These are phyloP conservation scores for Eilema sororculum DNA, from an alignment of 2,888 invertebrate species.

Conservation along the genomic window DNA sequence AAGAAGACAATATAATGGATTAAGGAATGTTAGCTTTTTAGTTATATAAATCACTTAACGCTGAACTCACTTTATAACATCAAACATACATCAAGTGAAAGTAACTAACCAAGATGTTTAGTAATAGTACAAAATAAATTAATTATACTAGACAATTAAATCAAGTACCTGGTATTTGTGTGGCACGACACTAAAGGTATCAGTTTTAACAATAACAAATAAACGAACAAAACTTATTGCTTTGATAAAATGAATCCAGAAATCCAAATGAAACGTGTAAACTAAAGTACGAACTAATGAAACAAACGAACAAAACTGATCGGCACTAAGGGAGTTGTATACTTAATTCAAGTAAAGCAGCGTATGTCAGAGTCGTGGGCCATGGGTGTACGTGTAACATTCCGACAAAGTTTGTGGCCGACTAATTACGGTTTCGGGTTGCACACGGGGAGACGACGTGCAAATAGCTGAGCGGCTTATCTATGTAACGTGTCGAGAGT, in stretches of 20 bases:
- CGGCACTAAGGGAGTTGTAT: constrained; percentile 42
- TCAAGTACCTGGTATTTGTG: neutral
- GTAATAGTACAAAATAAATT: neutral
- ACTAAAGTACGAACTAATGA: constrained; percentile 40
- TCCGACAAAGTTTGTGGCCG: constrained; percentile 75
- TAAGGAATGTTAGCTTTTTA: neutral
- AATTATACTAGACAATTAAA: too few species aligned
- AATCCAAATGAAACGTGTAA: neutral
- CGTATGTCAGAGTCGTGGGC: constrained; percentile 46
- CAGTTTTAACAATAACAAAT: neutral
- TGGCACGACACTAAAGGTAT: neutral
- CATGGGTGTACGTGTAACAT: constrained; percentile 67
- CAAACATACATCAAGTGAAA: neutral
- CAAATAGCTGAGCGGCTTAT: constrained; percentile 74
- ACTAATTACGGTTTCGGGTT: constrained; percentile 74
- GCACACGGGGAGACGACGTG: constrained; percentile 66
- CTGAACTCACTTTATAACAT: neutral
- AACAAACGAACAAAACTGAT: constrained; percentile 56
- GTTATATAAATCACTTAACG: neutral
- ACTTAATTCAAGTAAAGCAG: constrained; percentile 43
- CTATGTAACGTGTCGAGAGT: constrained; percentile 59
- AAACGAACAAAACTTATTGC: neutral
- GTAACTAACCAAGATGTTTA: neutral
- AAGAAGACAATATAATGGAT: constrained; percentile 24
- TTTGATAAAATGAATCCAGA: constrained; percentile 2